These are phyloP conservation scores for Trissolcus japonicus DNA, from an alignment of 2,888 invertebrate genomes.

Conservation along the genomic window DNA sequence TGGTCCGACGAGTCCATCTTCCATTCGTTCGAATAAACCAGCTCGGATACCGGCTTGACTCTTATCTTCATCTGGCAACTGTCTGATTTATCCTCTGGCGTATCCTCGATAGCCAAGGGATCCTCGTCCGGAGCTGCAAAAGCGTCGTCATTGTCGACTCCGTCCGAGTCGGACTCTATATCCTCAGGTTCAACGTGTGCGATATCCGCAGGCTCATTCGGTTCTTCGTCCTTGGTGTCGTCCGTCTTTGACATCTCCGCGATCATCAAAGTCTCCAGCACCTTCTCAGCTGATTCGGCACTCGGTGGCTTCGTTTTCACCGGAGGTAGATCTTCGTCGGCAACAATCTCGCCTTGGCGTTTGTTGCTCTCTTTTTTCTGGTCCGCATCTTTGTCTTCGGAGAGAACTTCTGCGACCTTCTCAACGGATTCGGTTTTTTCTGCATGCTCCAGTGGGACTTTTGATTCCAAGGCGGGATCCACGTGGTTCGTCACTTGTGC, in stretches of 20 bases:
- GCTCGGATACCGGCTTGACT: slow-evolving; percentile 70
- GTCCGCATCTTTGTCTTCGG: slow-evolving; percentile 36
- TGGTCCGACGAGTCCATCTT: slow-evolving; percentile 63
- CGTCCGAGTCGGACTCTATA: slow-evolving; percentile 31
- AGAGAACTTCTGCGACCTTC: not conserved
- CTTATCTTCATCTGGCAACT: slow-evolving; percentile 63
- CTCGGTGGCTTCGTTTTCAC: slow-evolving; percentile 62
- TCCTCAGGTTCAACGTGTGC: slow-evolving; percentile 12
- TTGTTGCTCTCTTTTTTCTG: slow-evolving; percentile 33
- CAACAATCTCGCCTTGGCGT: slow-evolving; percentile 34
- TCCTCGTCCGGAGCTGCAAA: slow-evolving; percentile 38
- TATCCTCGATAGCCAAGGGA: slow-evolving; percentile 57
- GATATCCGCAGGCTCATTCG: not conserved
- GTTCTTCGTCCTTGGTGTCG: slow-evolving; percentile 34
- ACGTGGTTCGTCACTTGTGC: too few species aligned
- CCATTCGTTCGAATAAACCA: slow-evolving; percentile 69
- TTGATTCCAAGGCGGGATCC: too few species aligned
- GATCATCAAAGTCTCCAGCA: slow-evolving; percentile 34
- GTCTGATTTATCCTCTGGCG: slow-evolving; percentile 49
- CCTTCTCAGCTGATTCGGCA: slow-evolving; percentile 30
- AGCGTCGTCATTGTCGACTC: slow-evolving; percentile 25
- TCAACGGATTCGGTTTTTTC: not conserved
- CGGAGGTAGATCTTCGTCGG: slow-evolving; percentile 63
- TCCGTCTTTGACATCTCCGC: slow-evolving; percentile 49
- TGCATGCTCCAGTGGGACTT: too few species aligned